Conservation (phyloP, 2,113 vertebrate species). For the Muntiacus reevesi region DNA sequence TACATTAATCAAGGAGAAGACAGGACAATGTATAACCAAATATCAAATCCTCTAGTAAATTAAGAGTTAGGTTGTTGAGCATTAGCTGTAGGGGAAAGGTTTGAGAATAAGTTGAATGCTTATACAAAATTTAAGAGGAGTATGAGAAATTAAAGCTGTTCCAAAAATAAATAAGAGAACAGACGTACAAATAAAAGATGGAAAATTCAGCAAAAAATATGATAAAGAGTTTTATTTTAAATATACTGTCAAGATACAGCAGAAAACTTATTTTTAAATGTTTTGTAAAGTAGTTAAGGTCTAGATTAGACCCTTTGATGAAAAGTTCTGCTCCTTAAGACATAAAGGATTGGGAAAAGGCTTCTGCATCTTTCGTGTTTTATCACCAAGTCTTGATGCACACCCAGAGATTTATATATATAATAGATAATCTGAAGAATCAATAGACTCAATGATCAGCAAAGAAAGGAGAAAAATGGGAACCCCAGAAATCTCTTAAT, state of each 20-base stretch:
- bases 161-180: neutral
- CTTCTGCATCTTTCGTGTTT: neutral
- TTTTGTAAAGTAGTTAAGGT: neutral
- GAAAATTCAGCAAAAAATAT: neutral
- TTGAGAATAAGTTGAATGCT: neutral
- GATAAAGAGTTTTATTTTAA: slow-evolving; percentile 8
- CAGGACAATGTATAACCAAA: neutral
- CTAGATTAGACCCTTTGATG: neutral
- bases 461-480: neutral
- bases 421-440: neutral
- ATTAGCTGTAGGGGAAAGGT: neutral
- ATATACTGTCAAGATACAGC: neutral
- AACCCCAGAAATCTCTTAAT: neutral
- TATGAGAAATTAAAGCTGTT: neutral
- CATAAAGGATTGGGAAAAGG: neutral
- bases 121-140: neutral
- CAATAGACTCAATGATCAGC: neutral
- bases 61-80: neutral
- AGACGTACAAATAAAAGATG: neutral
- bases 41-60: neutral
- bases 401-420: neutral
- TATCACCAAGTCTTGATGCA: neutral
- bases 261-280: neutral
- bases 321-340: neutral
- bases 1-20: neutral